Base-by-base conservation (phyloP, 2,888 invertebrate species). In the Hyposoter dolosus region DNA sequence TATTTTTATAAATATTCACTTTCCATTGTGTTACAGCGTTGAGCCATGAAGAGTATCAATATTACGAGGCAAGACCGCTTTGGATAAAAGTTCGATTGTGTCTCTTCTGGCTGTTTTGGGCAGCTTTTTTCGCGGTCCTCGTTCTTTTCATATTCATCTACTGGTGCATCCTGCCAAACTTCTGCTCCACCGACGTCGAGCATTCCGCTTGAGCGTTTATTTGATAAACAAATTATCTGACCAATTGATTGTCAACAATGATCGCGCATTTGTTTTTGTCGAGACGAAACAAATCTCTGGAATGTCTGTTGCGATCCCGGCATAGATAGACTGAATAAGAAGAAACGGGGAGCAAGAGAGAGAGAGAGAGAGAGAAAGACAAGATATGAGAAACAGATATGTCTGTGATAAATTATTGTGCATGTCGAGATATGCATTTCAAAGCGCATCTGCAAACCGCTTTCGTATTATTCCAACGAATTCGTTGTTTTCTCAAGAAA, bases 81-180 rank as follows among this genome's bases (percentile, higher is more conserved):
- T 92, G 90, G 89, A 92, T 92, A 80, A 93, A 88, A 79, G 71
- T 91, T 32, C 91, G 93, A 5, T 77, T 92, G 12, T 90, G 88
- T 76, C 83, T 93, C 23, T 93, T 93, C 83, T 93, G 93, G 93
- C 83, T 86, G 7, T 90, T 93, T 35, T 93, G 93, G 93, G 82
- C 81, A 7, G 87, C 88, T 5, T 88, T 93, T 43, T 65, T 91
- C 69, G 72, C 89, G 4, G 89, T 91, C 28, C 75, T 92, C 19
- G 19, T 91, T n/a, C 65, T 90, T 45, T 90, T 89, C 32, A 82
- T 92, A 71, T 68, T 90, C 7, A 89, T 86, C 6, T 89, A 91
- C 66, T 90, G 85, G 60, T 90, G 90, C 66, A 43, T 89, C 15
- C 17, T 81, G 12, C 89, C 89, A 6, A 81, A 83, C 15, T 63